Percentiles rank a stretch among this genome's conserved stretches.
These are phyloP conservation scores for Lepidocyrtinus sp. DNA, from an alignment of 2,888 invertebrate genomes.

Conservation along the genomic window DNA sequence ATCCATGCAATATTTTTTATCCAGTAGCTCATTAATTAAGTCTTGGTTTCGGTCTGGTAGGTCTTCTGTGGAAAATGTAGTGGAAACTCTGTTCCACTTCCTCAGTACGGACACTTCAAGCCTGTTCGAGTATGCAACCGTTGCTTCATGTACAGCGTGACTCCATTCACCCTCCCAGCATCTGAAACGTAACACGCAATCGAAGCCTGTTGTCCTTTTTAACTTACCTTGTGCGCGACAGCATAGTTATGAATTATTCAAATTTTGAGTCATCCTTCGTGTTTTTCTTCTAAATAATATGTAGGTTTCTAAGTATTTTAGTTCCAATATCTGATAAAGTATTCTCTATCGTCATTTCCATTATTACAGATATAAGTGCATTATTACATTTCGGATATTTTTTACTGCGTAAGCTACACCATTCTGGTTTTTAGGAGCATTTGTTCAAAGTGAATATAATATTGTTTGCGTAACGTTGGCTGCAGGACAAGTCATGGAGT, in stretches of 20 bases:
- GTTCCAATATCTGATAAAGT: background rate
- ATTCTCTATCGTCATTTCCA: background rate
- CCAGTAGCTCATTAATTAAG: too few species aligned
- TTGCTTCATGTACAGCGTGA: slow-evolving; percentile 84
- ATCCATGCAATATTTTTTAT: slow-evolving; percentile 58
- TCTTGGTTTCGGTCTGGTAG: too few species aligned
- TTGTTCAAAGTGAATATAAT: background rate
- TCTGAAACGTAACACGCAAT: slow-evolving; percentile 38
- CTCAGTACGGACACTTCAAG: slow-evolving; percentile 91
- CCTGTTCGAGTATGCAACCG: slow-evolving; percentile 95
- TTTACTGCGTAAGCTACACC: background rate
- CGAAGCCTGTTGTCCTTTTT: background rate
- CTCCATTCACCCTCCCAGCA: slow-evolving; percentile 75
- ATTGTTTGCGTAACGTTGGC: background rate
- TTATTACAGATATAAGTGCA: background rate
- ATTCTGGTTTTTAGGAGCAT: background rate
- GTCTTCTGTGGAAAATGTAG: slow-evolving; percentile 97
- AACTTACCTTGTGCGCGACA: too few species aligned
- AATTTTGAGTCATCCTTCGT: background rate
- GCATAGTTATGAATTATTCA: too few species aligned
- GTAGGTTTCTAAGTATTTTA: too few species aligned
- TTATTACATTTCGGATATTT: background rate
- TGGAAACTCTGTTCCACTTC: slow-evolving; percentile 91
- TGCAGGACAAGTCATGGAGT: background rate
- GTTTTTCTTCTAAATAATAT: background rate